These are phyloP conservation scores for Ooceraea biroi DNA, from an alignment of 1,140 invertebrate species.

Conservation along the genomic window DNA sequence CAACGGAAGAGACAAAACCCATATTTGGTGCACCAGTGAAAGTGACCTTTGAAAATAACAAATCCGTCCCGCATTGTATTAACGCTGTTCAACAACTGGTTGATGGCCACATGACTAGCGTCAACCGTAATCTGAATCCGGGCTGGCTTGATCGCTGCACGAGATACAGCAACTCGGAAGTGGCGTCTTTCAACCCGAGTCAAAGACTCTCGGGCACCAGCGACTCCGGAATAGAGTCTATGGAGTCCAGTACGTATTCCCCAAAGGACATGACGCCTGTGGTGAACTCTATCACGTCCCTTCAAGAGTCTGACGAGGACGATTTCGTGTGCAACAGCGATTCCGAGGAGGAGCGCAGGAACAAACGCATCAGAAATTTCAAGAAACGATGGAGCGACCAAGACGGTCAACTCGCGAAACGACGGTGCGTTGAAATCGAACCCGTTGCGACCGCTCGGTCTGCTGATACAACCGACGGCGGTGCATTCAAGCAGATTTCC, in stretches of 20 bases:
- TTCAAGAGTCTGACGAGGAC: conserved; percentile 78
- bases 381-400: conserved; percentile 71
- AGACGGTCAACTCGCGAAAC: conserved; percentile 65
- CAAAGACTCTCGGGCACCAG: conserved; percentile 75
- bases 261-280: conserved; percentile 56
- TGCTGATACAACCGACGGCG: not conserved
- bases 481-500: not conserved
- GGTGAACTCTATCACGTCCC: not conserved
- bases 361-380: conserved; percentile 81
- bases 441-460: conserved; percentile 15
- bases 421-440: conserved; percentile 50
- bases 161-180: conserved; percentile 67
- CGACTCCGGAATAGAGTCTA: conserved; percentile 79
- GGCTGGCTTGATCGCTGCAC: conserved; percentile 87
- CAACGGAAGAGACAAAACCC: conserved; percentile 40
- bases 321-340: conserved; percentile 90
- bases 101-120: conserved; percentile 49
- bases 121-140: conserved; percentile 85
- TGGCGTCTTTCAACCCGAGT: not conserved
- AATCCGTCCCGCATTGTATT: conserved; percentile 75
- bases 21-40: conserved; percentile 76
- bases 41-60: conserved; percentile 73
- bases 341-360: conserved; percentile 86
- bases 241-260: conserved; percentile 70
- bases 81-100: conserved; percentile 83